These are phyloP conservation scores for Sigmodon hispidus DNA, from an alignment of 2,113 vertebrate genomes.

Conservation along the genomic window DNA sequence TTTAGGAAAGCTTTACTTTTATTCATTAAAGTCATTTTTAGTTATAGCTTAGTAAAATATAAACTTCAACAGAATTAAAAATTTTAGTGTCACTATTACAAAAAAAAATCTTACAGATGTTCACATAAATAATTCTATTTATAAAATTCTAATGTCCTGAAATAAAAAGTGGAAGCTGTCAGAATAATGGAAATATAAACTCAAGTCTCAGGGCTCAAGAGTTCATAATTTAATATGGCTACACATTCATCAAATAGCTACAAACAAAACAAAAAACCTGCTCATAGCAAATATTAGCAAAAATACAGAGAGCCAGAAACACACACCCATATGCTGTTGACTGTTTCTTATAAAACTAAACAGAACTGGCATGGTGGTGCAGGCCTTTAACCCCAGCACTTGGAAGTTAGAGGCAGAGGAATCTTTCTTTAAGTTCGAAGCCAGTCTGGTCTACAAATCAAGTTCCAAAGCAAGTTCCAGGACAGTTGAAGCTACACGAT, in stretches of 20 bases:
- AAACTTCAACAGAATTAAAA: constrained; percentile 38
- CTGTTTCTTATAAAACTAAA: constrained; percentile 41
- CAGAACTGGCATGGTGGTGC: neutral
- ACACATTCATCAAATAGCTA: neutral
- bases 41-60: neutral
- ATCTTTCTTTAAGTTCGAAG: neutral
- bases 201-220: neutral
- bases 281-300: constrained; percentile 23
- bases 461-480: neutral
- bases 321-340: neutral
- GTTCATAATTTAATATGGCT: neutral
- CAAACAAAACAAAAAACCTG: neutral
- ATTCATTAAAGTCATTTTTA: constrained; percentile 51
- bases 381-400: neutral
- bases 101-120: neutral
- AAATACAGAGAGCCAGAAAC: constrained; percentile 17
- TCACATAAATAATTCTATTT: neutral
- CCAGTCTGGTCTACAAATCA: neutral
- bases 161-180: constrained; percentile 36
- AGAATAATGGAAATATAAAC: neutral
- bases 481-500: too few relatives aligned
- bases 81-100: constrained; percentile 42
- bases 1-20: constrained; percentile 2
- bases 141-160: constrained; percentile 38
- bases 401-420: neutral